A percentile compares a stretch with the other conserved stretches of the same genome.
Evolutionary conservation across 2,113 vertebrate species (phyloP).

Genomic region (Hydrolagus affinis): DNA sequence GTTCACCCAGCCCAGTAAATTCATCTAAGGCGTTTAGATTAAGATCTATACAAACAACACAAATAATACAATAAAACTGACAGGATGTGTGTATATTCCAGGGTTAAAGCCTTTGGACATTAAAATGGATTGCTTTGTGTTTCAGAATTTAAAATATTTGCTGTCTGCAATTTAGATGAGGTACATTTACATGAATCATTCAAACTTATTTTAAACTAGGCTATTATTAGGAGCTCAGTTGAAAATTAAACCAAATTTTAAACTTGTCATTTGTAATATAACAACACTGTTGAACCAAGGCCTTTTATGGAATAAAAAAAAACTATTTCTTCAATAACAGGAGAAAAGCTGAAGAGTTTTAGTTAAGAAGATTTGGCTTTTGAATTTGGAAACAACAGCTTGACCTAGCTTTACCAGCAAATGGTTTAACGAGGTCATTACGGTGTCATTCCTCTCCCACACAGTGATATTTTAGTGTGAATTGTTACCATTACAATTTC

Average conservation of each 20-base stretch:
- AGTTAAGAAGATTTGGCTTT: neutral
- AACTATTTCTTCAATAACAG: neutral
- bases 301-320: neutral
- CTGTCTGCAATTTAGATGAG: neutral
- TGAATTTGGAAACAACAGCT: too few relatives aligned
- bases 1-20: too few relatives aligned
- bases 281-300: neutral
- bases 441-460: too few relatives aligned
- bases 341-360: neutral
- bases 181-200: neutral
- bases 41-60: too few relatives aligned
- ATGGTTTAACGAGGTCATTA: too few relatives aligned
- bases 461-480: too few relatives aligned
- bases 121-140: neutral
- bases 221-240: neutral
- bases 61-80: neutral
- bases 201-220: neutral
- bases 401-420: too few relatives aligned
- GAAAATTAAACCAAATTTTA: neutral
- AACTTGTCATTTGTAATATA: neutral
- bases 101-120: neutral
- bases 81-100: neutral
- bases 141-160: neutral
- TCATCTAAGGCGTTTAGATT: too few relatives aligned
- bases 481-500: too few relatives aligned